Base-by-base conservation (phyloP, 2,888 invertebrate genomes). In the Tyria jacobaeae region DNA sequence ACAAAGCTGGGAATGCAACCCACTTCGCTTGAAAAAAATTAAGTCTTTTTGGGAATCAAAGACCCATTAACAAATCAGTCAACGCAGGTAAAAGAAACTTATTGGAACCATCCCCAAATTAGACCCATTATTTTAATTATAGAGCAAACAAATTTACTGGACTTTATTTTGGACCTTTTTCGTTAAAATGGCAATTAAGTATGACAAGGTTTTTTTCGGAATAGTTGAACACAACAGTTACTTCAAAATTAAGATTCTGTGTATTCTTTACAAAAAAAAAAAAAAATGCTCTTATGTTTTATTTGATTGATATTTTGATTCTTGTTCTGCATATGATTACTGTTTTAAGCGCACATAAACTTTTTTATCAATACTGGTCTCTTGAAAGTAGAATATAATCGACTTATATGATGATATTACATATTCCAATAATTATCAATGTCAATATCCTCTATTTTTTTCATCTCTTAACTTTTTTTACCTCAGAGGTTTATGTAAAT, bases 111-210 rank as follows among this genome's bases (percentile, higher is more conserved):
- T 76, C 81, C 85, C 84, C 73, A 84, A 91, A 90, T 90, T 88
- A 86, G 86, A 84, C 78, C 84, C 82, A 93, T 92, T 92, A 91
- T 85, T 79, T 88, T 93, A 93, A 93, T 93, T 92, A 93, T 90
- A 90, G 85, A 86, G 87, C 76, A 87, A 91, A 88, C 85, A 89
- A 74, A 78, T 73, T 78, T 76, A 81, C 57, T 68, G 65, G 79
- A 68, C 7, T 79, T 83, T 80, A 86, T 83, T 87, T 86, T 62
- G 75, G 79, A 79, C 76, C 76, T 61, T 76, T 79, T 80, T 76
- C 76, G 57, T 72, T 63, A 64, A 55, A 66, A 64, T 24, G 47
- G 61, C 61, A 57, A 63, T 69, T 69, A 65, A 60, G 57, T 60
- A 62, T 41, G 64, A 66, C 59, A 64, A 63, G 68, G 70, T 34